These are phyloP conservation scores for Eucriotettix oculatus DNA, from an alignment of 2,888 invertebrate species.

Conservation along the genomic window DNA sequence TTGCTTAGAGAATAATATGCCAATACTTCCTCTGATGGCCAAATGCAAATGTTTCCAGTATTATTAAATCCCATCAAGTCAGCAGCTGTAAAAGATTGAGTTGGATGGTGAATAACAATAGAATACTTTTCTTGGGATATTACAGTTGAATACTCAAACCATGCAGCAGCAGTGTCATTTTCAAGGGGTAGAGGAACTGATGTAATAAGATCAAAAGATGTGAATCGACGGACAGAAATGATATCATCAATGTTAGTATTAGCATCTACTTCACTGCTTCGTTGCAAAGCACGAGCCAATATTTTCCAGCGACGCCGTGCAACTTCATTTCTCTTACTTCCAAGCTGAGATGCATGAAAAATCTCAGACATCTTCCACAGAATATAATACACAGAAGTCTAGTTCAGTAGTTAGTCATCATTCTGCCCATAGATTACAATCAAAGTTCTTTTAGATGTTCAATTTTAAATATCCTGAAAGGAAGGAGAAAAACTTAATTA, in stretches of 20 bases:
- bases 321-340: slow-evolving; percentile 27
- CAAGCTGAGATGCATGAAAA: neutral
- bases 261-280: slow-evolving; percentile 4
- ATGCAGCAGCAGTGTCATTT: slow-evolving; percentile 17
- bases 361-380: neutral
- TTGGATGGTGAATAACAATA: slow-evolving; percentile 40
- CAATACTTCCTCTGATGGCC: slow-evolving; percentile 64
- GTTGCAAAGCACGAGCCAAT: slow-evolving; percentile 41
- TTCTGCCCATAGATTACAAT: too few species aligned
- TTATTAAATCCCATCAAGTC: slow-evolving; percentile 69
- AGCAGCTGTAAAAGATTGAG: slow-evolving; percentile 44
- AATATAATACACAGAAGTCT: too few species aligned
- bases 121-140: slow-evolving; percentile 31
- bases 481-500: neutral
- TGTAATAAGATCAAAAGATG: slow-evolving; percentile 38
- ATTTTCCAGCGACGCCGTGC: slow-evolving; percentile 54
- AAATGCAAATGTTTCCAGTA: slow-evolving; percentile 62
- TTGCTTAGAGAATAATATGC: slow-evolving; percentile 51
- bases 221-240: slow-evolving; percentile 38
- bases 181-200: slow-evolving; percentile 21
- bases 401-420: too few species aligned
- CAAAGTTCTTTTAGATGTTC: too few species aligned
- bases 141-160: slow-evolving; percentile 43
- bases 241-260: slow-evolving; percentile 18
- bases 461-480: neutral